Percentiles rank a stretch among this genome's conserved stretches.
These are phyloP conservation scores for Macrotus californicus DNA, from an alignment of 2,113 vertebrate species.

Conservation along the genomic window DNA sequence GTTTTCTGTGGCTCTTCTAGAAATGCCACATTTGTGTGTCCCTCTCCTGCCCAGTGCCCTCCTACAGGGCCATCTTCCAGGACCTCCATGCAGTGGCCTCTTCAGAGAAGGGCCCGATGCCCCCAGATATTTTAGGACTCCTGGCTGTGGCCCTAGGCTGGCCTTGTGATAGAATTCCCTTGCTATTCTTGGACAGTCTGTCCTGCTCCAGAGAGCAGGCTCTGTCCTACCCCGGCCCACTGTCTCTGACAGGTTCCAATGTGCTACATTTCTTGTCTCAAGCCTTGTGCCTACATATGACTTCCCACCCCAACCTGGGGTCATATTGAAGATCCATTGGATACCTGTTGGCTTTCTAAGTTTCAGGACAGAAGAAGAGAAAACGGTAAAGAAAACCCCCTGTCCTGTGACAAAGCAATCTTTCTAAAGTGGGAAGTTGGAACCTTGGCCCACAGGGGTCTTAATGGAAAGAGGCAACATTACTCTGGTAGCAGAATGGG, in stretches of 20 bases:
- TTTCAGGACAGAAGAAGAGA: background rate
- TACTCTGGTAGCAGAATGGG: background rate
- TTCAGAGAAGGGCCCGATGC: background rate
- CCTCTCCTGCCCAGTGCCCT: background rate
- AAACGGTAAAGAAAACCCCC: background rate
- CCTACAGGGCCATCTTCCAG: background rate
- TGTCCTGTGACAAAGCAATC: background rate
- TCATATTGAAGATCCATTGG: rapidly evolving
- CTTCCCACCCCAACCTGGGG: rapidly evolving
- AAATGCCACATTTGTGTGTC: too few species aligned
- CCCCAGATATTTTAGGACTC: too few species aligned
- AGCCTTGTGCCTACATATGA: too few species aligned
- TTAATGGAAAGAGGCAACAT: background rate
- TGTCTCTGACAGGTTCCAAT: background rate
- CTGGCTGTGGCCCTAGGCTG: too few species aligned
- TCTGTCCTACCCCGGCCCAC: background rate
- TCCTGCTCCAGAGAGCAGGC: background rate
- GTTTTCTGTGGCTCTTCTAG: background rate
- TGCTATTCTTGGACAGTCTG: background rate
- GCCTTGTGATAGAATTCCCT: background rate
- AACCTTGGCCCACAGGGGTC: rapidly evolving
- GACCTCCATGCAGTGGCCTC: background rate
- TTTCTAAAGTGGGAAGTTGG: background rate
- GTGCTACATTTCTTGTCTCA: background rate
- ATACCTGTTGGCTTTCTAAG: background rate